Conservation (phyloP, 2,888 invertebrate genomes). For the Lysandra coridon region DNA sequence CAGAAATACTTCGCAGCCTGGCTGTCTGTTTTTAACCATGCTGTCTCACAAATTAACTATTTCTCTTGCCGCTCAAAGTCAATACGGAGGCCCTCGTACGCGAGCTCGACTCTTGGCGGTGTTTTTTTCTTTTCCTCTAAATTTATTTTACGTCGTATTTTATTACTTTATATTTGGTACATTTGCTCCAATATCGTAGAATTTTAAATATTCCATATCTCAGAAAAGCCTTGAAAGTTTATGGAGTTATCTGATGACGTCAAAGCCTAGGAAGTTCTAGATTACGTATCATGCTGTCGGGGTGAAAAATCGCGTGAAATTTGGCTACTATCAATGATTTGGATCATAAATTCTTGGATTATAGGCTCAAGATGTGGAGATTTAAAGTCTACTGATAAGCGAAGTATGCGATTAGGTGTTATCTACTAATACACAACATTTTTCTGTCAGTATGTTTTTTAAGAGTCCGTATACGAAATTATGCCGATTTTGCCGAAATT, state of each 20-base stretch:
- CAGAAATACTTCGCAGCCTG: no score
- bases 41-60: no score
- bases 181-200: no score
- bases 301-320: neutral
- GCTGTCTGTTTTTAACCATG: no score
- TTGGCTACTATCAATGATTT: neutral
- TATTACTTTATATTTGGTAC: no score
- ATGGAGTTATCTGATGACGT: neutral
- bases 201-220: neutral
- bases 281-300: neutral
- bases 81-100: no score
- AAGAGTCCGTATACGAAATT: no score
- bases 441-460: neutral
- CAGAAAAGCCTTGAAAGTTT: neutral
- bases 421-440: neutral
- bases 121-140: neutral
- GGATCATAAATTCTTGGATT: slow-evolving; percentile 5
- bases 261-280: neutral
- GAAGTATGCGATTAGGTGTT: neutral
- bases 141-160: no score
- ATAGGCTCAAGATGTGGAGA: neutral
- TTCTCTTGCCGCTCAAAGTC: no score
- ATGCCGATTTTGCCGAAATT: no score
- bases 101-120: neutral
- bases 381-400: neutral